These are phyloP conservation scores for Toxonevra muliebris DNA, from an alignment of 2,888 invertebrate species.

Conservation along the genomic window DNA sequence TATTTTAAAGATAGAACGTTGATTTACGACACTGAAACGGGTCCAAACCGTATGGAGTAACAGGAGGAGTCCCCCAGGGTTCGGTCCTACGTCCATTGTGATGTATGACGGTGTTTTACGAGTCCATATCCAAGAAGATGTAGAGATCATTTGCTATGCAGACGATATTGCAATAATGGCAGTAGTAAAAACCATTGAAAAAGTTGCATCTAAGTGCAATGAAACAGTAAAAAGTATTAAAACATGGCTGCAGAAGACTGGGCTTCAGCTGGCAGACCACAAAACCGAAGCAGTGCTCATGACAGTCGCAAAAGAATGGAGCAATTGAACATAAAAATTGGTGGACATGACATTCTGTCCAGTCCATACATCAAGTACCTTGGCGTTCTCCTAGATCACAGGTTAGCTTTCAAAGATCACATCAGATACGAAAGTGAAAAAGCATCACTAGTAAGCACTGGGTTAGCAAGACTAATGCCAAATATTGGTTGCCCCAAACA, in stretches of 20 bases:
- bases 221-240: neutral
- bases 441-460: no score
- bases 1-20: constrained; percentile 19
- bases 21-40: constrained; percentile 23
- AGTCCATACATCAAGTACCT: constrained; percentile 5
- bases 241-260: neutral
- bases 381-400: constrained; percentile 15
- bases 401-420: neutral
- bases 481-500: no score
- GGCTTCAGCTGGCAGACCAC: constrained; percentile 7
- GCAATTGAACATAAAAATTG: neutral
- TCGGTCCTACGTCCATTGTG: constrained; percentile 29
- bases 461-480: no score
- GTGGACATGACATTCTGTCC: neutral
- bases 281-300: no score
- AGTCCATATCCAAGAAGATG: constrained; percentile 2
- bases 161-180: constrained; percentile 29
- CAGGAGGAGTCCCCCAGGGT: constrained; percentile 28
- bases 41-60: constrained; percentile 12
- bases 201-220: neutral
- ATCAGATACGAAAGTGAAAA: no score
- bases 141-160: constrained; percentile 19
- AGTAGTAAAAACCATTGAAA: constrained; percentile 7
- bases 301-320: neutral
- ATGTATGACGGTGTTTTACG: constrained; percentile 32